Percentiles rank a stretch among this genome's conserved stretches.
These are phyloP conservation scores for Emydura subglobosa DNA, from an alignment of 2,113 vertebrate species.

Conservation along the genomic window DNA sequence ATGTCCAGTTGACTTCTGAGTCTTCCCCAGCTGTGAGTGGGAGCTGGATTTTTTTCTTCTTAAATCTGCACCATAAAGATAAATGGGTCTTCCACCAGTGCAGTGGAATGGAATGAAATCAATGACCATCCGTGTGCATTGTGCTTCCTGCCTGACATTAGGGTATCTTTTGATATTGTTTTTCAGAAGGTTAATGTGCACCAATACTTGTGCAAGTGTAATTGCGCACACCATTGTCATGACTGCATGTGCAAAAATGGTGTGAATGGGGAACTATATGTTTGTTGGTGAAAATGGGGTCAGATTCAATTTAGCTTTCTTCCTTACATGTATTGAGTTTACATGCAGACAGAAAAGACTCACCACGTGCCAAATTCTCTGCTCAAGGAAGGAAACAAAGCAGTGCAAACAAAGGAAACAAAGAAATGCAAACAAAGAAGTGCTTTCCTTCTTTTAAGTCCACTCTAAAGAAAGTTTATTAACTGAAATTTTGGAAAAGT, in stretches of 20 bases:
- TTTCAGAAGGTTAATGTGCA: background rate
- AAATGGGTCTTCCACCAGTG: background rate
- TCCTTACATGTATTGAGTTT: too few relatives aligned
- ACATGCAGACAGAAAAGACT: too few relatives aligned
- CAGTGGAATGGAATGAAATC: background rate
- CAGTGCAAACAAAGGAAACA: too few relatives aligned
- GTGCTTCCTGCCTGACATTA: accelerated
- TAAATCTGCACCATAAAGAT: background rate
- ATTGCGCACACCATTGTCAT: background rate
- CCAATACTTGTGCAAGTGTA: accelerated
- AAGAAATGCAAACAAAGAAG: background rate
- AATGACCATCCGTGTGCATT: accelerated
- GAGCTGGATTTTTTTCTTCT: background rate
- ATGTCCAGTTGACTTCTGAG: background rate
- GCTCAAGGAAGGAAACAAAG: too few relatives aligned
- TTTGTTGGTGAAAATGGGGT: background rate
- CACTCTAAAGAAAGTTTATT: background rate
- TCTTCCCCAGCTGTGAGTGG: background rate
- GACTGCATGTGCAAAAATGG: background rate
- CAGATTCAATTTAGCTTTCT: background rate
- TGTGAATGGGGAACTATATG: background rate
- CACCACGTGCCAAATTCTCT: too few relatives aligned
- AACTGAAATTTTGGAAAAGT: background rate
- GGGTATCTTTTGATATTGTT: accelerated
- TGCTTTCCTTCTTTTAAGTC: background rate